Evolutionary conservation across 2,888 invertebrate genomes (phyloP), one percentile per base, ranked within the genome.

Genomic region (Plusia festucae): DNA sequence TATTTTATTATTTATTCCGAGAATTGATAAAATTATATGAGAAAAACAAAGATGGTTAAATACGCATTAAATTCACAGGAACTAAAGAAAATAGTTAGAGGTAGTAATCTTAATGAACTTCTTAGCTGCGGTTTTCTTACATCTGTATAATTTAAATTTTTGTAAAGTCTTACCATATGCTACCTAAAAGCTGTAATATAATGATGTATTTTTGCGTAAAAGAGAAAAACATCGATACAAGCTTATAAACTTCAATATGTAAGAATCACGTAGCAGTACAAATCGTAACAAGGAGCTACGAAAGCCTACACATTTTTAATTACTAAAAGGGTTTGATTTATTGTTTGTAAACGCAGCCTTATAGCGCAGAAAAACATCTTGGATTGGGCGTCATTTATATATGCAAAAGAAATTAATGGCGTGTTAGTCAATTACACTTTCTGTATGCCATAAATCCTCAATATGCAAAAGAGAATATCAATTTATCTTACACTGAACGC

Each of bases 1-100:
- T 60, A 34, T 58, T 67, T 54, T 27, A n/a, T 24, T 55, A 15
- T 51, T 56, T 32, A 27, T 18, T 27, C 44, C 1, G 11, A 22
- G n/a, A 5, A 30, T 13, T 30, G 55, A 55, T 27, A 30, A 30
- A 7, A 30, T 7, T 30, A 30, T 9, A 9, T 30, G 0, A 30
- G 30, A 44, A 11, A 15, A 20, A 16, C 40, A 54, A 5, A 40
- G 15, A 2, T 22, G 27, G 18, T 20, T 5, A 22, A 40, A 40
- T n/a, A 40, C 15, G n/a, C 40, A 40, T 13, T 34, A 34, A 15
- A 15, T 34, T 9, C 9, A 9, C 9, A 9, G 30, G 9, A 30
- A 3, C 5, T 3, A 24, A 24, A 5, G 5, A 24, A 24, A 24
- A 24, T 5, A 24, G 24, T 2, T 24, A 3, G 24, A 24, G 5